phyloP scores from a whole-genome alignment of 2,797 vertebrate genomes.

The Acanthis flammea region DNA sequence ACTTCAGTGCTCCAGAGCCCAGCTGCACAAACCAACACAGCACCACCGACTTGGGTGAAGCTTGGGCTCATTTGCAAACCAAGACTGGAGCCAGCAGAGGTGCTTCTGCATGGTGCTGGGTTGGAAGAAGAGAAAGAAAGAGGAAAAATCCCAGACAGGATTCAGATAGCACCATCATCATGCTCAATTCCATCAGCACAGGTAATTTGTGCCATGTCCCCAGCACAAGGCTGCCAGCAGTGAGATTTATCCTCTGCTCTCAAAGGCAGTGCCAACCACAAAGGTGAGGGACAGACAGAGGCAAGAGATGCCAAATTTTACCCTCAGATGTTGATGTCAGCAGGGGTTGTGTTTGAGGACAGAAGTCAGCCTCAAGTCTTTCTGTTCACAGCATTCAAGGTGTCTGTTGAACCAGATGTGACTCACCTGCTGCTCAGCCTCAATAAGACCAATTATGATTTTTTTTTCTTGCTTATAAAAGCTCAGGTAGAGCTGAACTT shows the following conservation, averaged over 20 bases:
- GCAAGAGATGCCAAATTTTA: background rate
- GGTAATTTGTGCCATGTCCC: background rate
- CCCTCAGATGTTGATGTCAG: background rate
- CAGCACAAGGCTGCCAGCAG: background rate
- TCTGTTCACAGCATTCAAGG: fast-evolving
- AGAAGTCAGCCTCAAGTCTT: background rate
- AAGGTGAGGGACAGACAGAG: background rate
- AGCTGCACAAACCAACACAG: background rate
- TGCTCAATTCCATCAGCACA: background rate
- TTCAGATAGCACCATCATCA: fast-evolving
- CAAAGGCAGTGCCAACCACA: background rate
- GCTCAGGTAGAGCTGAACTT: background rate
- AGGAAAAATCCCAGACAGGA: too few species aligned
- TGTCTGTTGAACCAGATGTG: background rate
- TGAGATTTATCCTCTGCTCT: background rate
- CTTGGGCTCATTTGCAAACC: background rate
- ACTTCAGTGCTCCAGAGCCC: background rate
- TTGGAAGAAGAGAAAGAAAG: background rate
- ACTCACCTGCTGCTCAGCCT: background rate
- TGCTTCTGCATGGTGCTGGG: background rate
- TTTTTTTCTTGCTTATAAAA: background rate
- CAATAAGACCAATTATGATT: background rate
- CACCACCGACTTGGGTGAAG: fast-evolving
- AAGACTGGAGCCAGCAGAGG: background rate
- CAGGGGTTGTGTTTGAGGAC: background rate